Base-by-base conservation (phyloP, 2,888 invertebrate genomes). In the Hydrotaea diabolus region DNA sequence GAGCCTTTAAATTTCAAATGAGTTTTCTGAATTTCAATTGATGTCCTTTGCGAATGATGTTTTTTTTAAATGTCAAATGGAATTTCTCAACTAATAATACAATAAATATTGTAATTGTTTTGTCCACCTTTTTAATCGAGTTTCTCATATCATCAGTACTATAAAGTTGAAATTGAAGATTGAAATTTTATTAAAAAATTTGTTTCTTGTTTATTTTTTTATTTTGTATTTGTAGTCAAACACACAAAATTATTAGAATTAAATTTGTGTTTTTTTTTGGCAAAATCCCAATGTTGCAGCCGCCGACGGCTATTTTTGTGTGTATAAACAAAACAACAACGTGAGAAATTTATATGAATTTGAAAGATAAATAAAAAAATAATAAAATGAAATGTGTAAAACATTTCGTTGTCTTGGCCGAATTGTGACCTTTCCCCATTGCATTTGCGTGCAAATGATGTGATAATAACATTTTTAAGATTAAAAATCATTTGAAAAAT, bases 221-320 rank as follows among this genome's bases (percentile, higher is more conserved):
- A 8, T 1, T 39, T 8, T 49, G 11, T 5, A 59, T 59, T 23
- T 26, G 23, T 59, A 59, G 57, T 43, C 23, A 77, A 13, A 77
- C 66, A 69, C 21, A 80, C 73, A 73, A 75, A 74, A 59, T 73
- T 73, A 77, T 73, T 72, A 76, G 21, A 57, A 72, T n/a, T n/a
- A n/a, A n/a, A n/a, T 73, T 77, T 77, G 31, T 31, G 2, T 46
- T 21, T 39, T 66, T 43, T 66, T 64, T 72, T 81, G 77, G 81
- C 77, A 9, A 15, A 43, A 77, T 77, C 77, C 81, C 64, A 81
- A 77, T 77, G 21, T 66, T n/a, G 43, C 62, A 8, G 2, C 43
- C n/a, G 49, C 0, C 49, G 15, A 43, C 43, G 43, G 53, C 72
- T 66, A 3, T 46, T 69, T 43, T 36, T 55, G 31, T 62, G 2